These are phyloP conservation scores for Colinus virginianus DNA, from an alignment of 2,113 vertebrate genomes.

Conservation along the genomic window DNA sequence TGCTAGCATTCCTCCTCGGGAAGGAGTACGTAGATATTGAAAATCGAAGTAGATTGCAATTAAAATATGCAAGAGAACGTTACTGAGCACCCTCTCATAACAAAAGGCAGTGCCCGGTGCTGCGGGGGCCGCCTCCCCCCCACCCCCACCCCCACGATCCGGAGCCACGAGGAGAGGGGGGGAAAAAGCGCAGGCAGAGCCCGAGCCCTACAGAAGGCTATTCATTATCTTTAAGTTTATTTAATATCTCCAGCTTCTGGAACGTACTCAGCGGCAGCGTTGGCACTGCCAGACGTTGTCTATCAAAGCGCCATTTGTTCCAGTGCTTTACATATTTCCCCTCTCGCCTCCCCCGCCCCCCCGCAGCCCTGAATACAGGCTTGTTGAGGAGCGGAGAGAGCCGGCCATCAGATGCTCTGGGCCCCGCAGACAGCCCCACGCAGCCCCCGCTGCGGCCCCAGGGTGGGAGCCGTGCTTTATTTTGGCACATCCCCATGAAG, in stretches of 20 bases:
- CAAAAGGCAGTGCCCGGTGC: not conserved
- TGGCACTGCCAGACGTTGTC: constrained; percentile 67
- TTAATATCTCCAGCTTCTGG: constrained; percentile 77
- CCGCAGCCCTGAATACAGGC: not conserved
- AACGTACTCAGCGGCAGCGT: constrained; percentile 56
- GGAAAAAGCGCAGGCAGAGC: constrained; percentile 16
- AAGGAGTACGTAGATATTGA: not conserved
- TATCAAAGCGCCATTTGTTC: constrained; percentile 71
- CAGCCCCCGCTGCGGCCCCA: not conserved
- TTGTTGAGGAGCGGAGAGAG: not conserved
- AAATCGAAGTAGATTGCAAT: not conserved
- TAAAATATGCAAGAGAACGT: not conserved
- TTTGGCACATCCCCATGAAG: not conserved
- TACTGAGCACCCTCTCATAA: not conserved
- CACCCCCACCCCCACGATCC: not conserved
- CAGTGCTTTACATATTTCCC: constrained; percentile 35
- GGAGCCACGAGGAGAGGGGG: not conserved
- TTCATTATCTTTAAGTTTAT: constrained; percentile 77
- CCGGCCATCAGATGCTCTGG: not conserved
- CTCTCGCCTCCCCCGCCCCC: not conserved
- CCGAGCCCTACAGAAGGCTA: constrained; percentile 73
- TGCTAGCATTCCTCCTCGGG: not conserved
- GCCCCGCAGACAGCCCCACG: not conserved
- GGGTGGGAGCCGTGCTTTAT: not conserved
- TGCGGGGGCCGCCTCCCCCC: not conserved